Conservation (phyloP, 2,888 invertebrate species). For the Plemyria rubiginata region DNA sequence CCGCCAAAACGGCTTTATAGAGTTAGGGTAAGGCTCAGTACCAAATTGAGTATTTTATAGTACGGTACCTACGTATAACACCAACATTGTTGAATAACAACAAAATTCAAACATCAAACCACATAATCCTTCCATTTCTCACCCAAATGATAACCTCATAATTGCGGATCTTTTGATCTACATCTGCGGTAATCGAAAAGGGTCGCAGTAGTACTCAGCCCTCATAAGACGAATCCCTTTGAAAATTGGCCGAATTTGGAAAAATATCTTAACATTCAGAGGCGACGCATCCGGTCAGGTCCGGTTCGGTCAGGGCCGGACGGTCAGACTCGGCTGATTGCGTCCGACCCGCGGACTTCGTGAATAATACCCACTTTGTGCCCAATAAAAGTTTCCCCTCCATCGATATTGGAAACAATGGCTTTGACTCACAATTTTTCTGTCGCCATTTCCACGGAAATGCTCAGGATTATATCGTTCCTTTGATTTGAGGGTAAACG, state of each 20-base stretch:
- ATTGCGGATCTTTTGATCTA: slow-evolving; percentile 74
- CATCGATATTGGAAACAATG: slow-evolving; percentile 81
- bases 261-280: slow-evolving; percentile 83
- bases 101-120: slow-evolving; percentile 23
- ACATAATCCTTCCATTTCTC: slow-evolving; percentile 28
- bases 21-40: too few relatives aligned
- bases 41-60: too few relatives aligned
- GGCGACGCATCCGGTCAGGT: slow-evolving; percentile 68
- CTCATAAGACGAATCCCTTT: slow-evolving; percentile 76
- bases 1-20: background rate
- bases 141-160: slow-evolving; percentile 65
- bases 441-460: slow-evolving; percentile 66
- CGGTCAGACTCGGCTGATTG: slow-evolving; percentile 62
- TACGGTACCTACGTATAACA: background rate
- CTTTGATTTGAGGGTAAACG: slow-evolving; percentile 78
- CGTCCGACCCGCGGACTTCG: slow-evolving; percentile 74
- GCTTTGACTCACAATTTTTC: slow-evolving; percentile 79
- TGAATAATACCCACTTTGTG: slow-evolving; percentile 83
- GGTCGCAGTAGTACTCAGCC: slow-evolving; percentile 65
- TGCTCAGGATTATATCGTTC: slow-evolving; percentile 72
- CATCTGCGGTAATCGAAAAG: slow-evolving; percentile 76
- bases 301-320: slow-evolving; percentile 30
- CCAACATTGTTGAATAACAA: background rate
- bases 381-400: slow-evolving; percentile 80
- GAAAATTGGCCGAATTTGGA: slow-evolving; percentile 77